Evolutionary conservation across 2,113 vertebrate genomes (phyloP), one percentile per base, ranked within the genome.

Genomic region (Nicator chloris): DNA sequence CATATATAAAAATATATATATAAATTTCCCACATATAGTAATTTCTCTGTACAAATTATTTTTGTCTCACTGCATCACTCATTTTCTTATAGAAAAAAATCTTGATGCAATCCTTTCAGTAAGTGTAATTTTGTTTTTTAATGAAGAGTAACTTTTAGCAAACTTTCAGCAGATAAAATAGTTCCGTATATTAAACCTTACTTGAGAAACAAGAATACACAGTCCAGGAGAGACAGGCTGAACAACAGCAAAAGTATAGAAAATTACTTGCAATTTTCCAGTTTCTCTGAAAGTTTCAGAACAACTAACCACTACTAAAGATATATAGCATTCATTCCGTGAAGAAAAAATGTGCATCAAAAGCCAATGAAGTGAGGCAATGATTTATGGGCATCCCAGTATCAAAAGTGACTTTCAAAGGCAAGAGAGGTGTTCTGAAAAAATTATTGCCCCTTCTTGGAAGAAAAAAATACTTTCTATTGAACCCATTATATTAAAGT

Each of bases 331-430:
- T 89, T 94, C n/a, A 85, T 82, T 83, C 39, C 6, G 1, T 86
- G 64, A 95, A 93, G 77, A 94, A 93, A 86, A 92, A 93, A 93
- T 7, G 63, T 93, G 40, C 92, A 92, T 87, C 90, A 84, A 77
- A 90, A 97, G 59, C 63, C 82, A 91, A 37, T 95, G 78, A 76
- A 86, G 51, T 65, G 75, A 92, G 79, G 40, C 75, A 92, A 94
- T 85, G 91, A 92, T 96, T 96, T 96, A 89, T 84, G 35, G 83
- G 70, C 39, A 94, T 87, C 30, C 37, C 60, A 60, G 27, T 56
- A 89, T 76, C 22, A 60, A 89, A 96, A 97, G 87, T 66, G 53
- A 95, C 69, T 91, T 89, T 78, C 57, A 92, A 94, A 81, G 42
- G 31, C 57, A 64, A 85, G 40, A 84, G 50, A 65, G 12, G 31